Evolutionary conservation across 2,113 vertebrate genomes (phyloP).

Genomic region (Anarrhichthys ocellatus): DNA sequence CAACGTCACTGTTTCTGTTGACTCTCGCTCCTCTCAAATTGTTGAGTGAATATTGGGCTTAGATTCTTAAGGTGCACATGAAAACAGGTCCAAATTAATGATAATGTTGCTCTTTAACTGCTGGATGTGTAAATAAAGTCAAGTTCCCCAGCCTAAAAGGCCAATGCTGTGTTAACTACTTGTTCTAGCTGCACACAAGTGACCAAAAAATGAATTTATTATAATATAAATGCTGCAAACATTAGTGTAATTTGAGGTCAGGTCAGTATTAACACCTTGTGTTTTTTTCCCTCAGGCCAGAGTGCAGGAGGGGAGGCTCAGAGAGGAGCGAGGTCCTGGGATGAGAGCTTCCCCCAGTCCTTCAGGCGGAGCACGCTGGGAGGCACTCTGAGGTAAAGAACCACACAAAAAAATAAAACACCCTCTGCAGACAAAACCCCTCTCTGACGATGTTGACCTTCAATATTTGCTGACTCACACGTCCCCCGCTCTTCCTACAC

Average conservation of each 20-base stretch:
- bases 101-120: neutral
- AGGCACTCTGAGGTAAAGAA: slow-evolving; percentile 71
- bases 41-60: neutral
- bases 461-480: slow-evolving; percentile 68
- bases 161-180: neutral
- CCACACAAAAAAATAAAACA: slow-evolving; percentile 43
- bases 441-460: slow-evolving; percentile 68
- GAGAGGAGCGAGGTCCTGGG: slow-evolving; percentile 55
- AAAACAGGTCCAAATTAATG: neutral
- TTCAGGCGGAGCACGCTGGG: slow-evolving; percentile 61
- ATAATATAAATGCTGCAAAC: neutral
- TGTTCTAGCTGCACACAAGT: neutral
- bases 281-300: slow-evolving; percentile 34
- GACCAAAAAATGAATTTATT: neutral
- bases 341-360: slow-evolving; percentile 70
- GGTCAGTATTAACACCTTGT: slow-evolving; percentile 15
- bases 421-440: slow-evolving; percentile 55
- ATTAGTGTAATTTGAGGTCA: neutral
- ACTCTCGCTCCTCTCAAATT: neutral
- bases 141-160: neutral
- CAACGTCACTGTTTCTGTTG: neutral
- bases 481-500: slow-evolving; percentile 29
- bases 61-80: neutral
- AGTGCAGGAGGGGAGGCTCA: neutral
- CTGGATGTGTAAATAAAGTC: neutral